Evolutionary conservation across 2,888 invertebrate genomes (phyloP), one percentile per base, ranked within the genome.

Genomic region (Diarsia brunnea): DNA sequence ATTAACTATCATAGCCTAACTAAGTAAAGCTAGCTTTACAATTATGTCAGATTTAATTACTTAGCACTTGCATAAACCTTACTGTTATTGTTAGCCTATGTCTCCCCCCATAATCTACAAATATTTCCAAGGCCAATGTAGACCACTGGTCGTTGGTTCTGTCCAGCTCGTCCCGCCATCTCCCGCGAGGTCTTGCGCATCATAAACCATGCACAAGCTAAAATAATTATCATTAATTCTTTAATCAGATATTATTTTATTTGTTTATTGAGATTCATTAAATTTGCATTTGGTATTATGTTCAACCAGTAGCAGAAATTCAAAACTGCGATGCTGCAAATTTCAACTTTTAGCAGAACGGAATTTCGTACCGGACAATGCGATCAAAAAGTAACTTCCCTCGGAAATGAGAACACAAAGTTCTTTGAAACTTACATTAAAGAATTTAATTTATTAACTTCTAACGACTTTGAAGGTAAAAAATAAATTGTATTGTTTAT

Each of bases 401-500:
- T 31, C 5, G 55, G 45, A 74, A 82, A 71, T 66, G 65, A 51
- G 65, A 64, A 43, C 51, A 31, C 51, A 12, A 61, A 78, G 49
- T 82, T 69, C 72, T 71, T 71, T 21, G 51, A 12, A 70, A 70
- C 67, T 49, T 51, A 82, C 68, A 47, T 71, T 74, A 74, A 74
- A 74, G 74, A 79, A 72, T 69, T 75, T 71, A 66, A 66, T 82
- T 82, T 75, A 83, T 66, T 61, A 43, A 66, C 70, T 45, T 61
- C 5, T 75, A 75, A 82, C 83, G 70, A 79, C 45, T 65, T 68
- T 12, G 16, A 38, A 60, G 49, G 43, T 61, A 45, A 51, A 64
- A 72, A 65, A 65, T 70, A 53, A 66, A 78, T 14, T 64, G 7
- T 10, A 8, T n/a, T 16, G 78, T 58, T 21, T 63, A 55, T 27